Evolutionary conservation across 2,888 invertebrate species (phyloP), one percentile per base, ranked within the genome.

Genomic region (Himalopsyche anomala): DNA sequence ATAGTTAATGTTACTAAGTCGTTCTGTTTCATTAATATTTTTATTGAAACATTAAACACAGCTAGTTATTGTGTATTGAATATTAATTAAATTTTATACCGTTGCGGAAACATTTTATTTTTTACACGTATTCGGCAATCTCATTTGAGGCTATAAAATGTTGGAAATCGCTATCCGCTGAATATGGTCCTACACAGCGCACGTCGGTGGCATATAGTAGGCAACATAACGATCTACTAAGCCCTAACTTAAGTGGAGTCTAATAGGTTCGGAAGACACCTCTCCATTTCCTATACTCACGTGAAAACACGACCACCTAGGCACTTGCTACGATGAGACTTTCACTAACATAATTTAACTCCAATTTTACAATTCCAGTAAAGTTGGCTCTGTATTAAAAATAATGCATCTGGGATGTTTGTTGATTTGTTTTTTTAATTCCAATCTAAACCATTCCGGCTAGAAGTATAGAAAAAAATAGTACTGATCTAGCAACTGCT

Each of bases 161-260:
- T 74, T 74, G 74, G 74, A 74, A 36, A 74, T 74, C 74, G 74
- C 74, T 74, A 36, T 74, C 36, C 28, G 38, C 28, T 74, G 74
- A 74, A 74, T 74, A 74, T 38, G 28, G 28, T 74, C 36, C 38
- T 36, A 74, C 36, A 74, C 74, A 74, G 74, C 74, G 74, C 36
- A 74, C 74, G 74, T 74, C 38, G 74, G 51, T 74, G 74, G 74
- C 74, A 74, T 74, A 74, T 74, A 74, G 80, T 80, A 45, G 83
- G 40, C 42, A 45, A 79, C 80, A 38, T 84, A 84, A 84, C 84
- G 84, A 80, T 55, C 79, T 36, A 38, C 84, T 84, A 84, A 84
- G 84, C 74, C 84, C 55, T 40, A 8, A 40, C 82, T 19, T 51
- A 84, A 84, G 55, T 81, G 62, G 54, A 80, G 81, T 54, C 84